Evolutionary conservation across 1,140 invertebrate genomes (phyloP).

Genomic region (Lasaia peninsularis): DNA sequence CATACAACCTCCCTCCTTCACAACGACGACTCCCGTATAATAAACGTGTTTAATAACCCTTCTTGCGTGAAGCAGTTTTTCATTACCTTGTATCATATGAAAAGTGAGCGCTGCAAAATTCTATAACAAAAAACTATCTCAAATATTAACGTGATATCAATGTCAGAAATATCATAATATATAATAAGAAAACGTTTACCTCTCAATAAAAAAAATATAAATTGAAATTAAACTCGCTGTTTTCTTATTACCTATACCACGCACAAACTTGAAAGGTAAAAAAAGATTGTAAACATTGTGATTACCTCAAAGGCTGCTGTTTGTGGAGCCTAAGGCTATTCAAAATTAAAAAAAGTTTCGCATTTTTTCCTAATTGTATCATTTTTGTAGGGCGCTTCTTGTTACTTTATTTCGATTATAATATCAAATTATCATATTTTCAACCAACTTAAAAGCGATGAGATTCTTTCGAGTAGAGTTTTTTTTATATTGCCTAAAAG

Average conservation of each 20-base stretch:
- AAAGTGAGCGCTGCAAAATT: too few relatives aligned
- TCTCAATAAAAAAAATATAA: neutral
- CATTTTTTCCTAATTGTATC: conserved; percentile 46
- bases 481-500: too few relatives aligned
- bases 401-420: neutral
- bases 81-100: too few relatives aligned
- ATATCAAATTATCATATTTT: neutral
- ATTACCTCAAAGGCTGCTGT: conserved; percentile 47
- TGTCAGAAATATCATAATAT: too few relatives aligned
- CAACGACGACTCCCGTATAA: too few relatives aligned
- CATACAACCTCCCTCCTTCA: too few relatives aligned
- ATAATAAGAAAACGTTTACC: neutral
- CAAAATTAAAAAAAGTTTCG: conserved; percentile 69
- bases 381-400: conserved; percentile 30
- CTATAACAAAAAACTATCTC: too few relatives aligned
- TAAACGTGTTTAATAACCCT: too few relatives aligned
- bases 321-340: conserved; percentile 61
- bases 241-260: conserved; percentile 23
- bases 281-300: conserved; percentile 42
- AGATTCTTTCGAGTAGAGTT: too few relatives aligned
- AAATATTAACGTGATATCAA: too few relatives aligned
- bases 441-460: neutral
- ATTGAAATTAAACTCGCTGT: conserved; percentile 8
- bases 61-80: too few relatives aligned
- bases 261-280: conserved; percentile 41